Conservation (phyloP, 2,113 vertebrate genomes). For the Pongo abelii region DNA sequence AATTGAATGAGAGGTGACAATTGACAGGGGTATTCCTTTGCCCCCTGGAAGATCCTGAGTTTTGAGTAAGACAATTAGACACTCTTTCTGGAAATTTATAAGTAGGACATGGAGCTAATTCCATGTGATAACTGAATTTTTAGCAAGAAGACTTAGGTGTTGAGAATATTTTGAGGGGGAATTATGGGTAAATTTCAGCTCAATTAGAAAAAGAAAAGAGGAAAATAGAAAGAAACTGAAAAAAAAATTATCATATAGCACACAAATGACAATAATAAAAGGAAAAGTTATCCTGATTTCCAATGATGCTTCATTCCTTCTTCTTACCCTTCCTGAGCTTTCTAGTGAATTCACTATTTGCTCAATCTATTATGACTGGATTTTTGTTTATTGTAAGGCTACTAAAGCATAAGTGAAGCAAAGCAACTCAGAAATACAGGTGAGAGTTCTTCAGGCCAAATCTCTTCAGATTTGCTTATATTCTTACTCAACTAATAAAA, state of each 20-base stretch:
- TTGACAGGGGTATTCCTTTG: not conserved
- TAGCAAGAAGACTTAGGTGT: not conserved
- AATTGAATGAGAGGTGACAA: not conserved
- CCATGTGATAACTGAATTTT: not conserved
- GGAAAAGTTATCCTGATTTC: not conserved
- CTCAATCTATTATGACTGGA: not conserved
- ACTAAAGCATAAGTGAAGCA: not conserved
- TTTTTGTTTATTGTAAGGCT: not conserved
- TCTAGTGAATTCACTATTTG: not conserved
- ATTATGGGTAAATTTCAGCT: not conserved
- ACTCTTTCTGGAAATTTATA: not conserved
- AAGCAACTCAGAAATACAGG: not conserved
- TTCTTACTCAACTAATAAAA: not conserved
- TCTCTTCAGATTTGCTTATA: constrained; percentile 14
- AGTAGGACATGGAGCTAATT: not conserved
- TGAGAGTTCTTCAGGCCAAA: not conserved
- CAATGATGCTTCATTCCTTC: not conserved
- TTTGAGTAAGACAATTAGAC: not conserved
- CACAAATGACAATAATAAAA: not conserved
- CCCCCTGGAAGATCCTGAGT: not conserved
- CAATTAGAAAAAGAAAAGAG: not conserved
- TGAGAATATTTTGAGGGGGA: not conserved
- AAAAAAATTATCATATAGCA: not conserved
- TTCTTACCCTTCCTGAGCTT: not conserved
- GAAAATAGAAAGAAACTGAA: not conserved